These are phyloP conservation scores for Oostethus manadensis DNA, from an alignment of 2,113 vertebrate genomes.

Conservation along the genomic window DNA sequence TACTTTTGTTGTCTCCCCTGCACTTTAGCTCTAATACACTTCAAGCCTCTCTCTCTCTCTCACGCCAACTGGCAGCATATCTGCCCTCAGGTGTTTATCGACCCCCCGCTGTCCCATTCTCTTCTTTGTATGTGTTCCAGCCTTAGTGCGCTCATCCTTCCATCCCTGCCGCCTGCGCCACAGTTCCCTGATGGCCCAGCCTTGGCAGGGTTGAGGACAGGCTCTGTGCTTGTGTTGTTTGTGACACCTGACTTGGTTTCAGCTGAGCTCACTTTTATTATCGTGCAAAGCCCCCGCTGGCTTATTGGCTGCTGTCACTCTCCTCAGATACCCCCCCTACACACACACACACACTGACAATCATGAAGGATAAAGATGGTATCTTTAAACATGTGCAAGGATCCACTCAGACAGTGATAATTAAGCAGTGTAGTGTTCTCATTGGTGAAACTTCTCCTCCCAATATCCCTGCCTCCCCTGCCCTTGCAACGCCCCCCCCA, in stretches of 20 bases:
- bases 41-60: slow-evolving; percentile 15
- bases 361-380: too few species aligned
- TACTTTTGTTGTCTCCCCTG: slow-evolving; percentile 11
- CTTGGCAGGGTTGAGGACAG: slow-evolving; percentile 41
- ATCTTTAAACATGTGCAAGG: too few species aligned
- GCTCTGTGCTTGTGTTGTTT: slow-evolving; percentile 49
- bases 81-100: slow-evolving; percentile 66
- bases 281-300: slow-evolving; percentile 10
- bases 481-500: too few species aligned
- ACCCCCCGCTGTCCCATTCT: slow-evolving; percentile 22
- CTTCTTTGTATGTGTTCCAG: slow-evolving; percentile 47
- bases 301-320: slow-evolving; percentile 5
- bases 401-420: too few species aligned
- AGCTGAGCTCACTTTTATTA: slow-evolving; percentile 27
- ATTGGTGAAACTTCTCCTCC: too few species aligned
- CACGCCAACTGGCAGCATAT: slow-evolving; percentile 51
- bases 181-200: slow-evolving; percentile 42
- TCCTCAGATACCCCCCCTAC: background rate
- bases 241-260: slow-evolving; percentile 40
- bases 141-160: too few species aligned
- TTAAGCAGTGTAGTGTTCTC: too few species aligned
- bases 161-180: slow-evolving; percentile 47
- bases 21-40: slow-evolving; percentile 33
- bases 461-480: too few species aligned
- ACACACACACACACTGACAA: too few species aligned